phyloP scores from a whole-genome alignment of 2,888 invertebrate species.

The Drosophila subquinaria region DNA sequence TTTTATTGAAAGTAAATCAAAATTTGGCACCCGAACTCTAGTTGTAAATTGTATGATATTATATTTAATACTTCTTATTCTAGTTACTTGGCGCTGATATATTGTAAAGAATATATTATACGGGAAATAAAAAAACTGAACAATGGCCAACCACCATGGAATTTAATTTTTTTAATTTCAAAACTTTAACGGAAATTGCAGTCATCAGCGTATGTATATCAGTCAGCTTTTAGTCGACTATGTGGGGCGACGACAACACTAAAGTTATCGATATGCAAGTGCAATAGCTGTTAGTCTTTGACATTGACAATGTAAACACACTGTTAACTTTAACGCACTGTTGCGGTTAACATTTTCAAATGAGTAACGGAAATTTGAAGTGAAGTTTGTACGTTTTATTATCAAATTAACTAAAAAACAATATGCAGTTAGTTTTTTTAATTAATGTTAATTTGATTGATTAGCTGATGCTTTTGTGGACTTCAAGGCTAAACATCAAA shows the following conservation, averaged over 20 bases:
- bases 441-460: background rate
- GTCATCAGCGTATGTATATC: background rate
- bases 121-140: background rate
- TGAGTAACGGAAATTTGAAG: background rate
- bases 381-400: background rate
- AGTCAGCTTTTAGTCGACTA: background rate
- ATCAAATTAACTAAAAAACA: background rate
- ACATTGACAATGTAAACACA: background rate
- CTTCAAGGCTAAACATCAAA: constrained; percentile 33
- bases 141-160: background rate
- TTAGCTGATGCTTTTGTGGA: background rate
- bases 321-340: constrained; percentile 4
- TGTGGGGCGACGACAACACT: background rate
- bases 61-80: background rate
- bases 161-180: background rate
- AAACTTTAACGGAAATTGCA: constrained; percentile 1
- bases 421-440: background rate
- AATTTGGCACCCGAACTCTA: background rate
- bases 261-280: background rate
- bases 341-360: background rate
- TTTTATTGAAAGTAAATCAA: background rate
- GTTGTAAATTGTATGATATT: constrained; percentile 2
- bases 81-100: background rate
- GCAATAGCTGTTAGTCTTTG: background rate
- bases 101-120: constrained; percentile 8